Percentiles rank a stretch among this genome's conserved stretches.
phyloP scores from a whole-genome alignment of 2,888 invertebrate genomes.

The Diplazon laetatorius region DNA sequence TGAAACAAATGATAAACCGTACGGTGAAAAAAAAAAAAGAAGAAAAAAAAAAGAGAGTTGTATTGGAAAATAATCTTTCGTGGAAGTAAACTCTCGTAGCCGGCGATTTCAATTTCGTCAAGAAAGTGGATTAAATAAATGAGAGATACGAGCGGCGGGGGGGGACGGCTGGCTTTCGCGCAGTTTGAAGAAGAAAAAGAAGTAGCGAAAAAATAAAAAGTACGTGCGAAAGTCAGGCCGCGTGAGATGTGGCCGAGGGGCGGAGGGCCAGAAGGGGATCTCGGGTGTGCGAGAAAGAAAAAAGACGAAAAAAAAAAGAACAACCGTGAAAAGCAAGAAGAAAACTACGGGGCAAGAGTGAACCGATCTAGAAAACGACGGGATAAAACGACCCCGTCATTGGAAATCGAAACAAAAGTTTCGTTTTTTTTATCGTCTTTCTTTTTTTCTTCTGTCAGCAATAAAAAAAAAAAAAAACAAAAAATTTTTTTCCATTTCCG shows the following conservation, averaged over 20 bases:
- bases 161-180: too few relatives aligned
- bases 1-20: too few relatives aligned
- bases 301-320: background rate
- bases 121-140: constrained; percentile 49
- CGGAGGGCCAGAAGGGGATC: too few relatives aligned
- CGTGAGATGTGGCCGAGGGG: too few relatives aligned
- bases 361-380: constrained; percentile 43
- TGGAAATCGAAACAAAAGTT: constrained; percentile 50
- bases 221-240: too few relatives aligned
- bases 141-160: constrained; percentile 20
- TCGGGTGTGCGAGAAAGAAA: too few relatives aligned
- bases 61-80: constrained; percentile 30
- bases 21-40: constrained; percentile 18
- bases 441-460: too few relatives aligned
- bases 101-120: constrained; percentile 50
- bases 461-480: too few relatives aligned
- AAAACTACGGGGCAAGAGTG: constrained; percentile 39
- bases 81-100: constrained; percentile 25
- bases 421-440: too few relatives aligned
- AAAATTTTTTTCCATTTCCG: too few relatives aligned
- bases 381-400: constrained; percentile 20
- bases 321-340: background rate
- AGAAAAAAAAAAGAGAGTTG: constrained; percentile 20
- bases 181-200: constrained; percentile 31
- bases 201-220: background rate